Evolutionary conservation across 2,797 vertebrate genomes (phyloP), one percentile per base, ranked within the genome.

Genomic region (Manis javanica): DNA sequence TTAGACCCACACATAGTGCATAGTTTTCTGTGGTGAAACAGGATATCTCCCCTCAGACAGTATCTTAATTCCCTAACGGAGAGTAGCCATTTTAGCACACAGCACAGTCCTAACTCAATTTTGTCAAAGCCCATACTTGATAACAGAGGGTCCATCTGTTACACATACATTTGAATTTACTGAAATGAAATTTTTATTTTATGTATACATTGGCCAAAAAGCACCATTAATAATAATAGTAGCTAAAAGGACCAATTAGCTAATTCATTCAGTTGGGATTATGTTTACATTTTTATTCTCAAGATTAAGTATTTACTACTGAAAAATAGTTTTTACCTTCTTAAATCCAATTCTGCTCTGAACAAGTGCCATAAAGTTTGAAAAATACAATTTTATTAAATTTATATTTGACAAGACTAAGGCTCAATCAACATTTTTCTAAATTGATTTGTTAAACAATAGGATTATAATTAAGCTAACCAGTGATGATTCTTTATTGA

Each of bases 191-290:
- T 91, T 63, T 91, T 42, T 63, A 53, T 83, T 85, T 95, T 64
- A 64, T 49, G 3, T 63, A 66, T 23, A 57, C 7, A 46, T 72
- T 79, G 11, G 4, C 78, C 34, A 3, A 61, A 95, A 94, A 86
- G 46, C 85, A 93, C 63, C 51, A 78, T 84, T 37, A 46, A n/a
- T 79, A 13, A 19, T 72, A 42, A 81, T 7, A 63, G 49, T 59
- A 83, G 4, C 53, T 94, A 81, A 64, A 34, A 95, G 79, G 83
- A 75, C 7, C n/a, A 75, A n/a, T 78, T 85, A 92, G 10, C 57
- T n/a, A 84, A 87, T 94, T 71, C n/a, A 24, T 83, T 94, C 39
- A 57, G 29, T 71, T 95, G 88, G 49, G 57, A 89, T 93, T 96
- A 55, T 72, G 75, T 90, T 90, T 95, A 71, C 16, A 19, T 77